These are phyloP conservation scores for Pyralis farinalis DNA, from an alignment of 2,888 invertebrate genomes.

Conservation along the genomic window DNA sequence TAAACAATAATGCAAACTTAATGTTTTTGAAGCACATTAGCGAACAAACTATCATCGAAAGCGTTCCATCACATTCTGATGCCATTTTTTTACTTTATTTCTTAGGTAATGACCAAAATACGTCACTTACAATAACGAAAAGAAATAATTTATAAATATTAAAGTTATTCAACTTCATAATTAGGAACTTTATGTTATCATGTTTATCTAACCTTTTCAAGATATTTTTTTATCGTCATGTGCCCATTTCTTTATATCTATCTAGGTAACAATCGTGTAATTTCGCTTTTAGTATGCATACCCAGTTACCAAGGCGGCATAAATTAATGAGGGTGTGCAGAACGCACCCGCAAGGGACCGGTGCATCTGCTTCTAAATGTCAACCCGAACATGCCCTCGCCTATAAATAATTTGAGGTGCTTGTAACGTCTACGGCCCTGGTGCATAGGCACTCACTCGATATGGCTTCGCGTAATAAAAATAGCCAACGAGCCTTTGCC, in stretches of 20 bases:
- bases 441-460: constrained; percentile 39
- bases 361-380: constrained; percentile 72
- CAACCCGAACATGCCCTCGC: constrained; percentile 55
- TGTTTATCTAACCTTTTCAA: background rate
- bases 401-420: constrained; percentile 72
- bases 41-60: too few species aligned
- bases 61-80: too few species aligned
- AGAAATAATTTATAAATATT: too few species aligned
- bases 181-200: background rate
- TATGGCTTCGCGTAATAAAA: constrained; percentile 65
- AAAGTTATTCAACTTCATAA: background rate
- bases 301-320: constrained; percentile 51
- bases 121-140: too few species aligned
- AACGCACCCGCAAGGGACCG: constrained; percentile 37
- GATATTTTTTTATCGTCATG: constrained; percentile 1
- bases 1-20: too few species aligned
- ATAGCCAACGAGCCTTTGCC: constrained; percentile 46
- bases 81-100: too few species aligned
- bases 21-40: too few species aligned
- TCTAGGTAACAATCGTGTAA: constrained; percentile 20
- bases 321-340: constrained; percentile 57
- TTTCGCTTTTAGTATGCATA: constrained; percentile 29
- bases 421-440: constrained; percentile 44
- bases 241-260: constrained; percentile 4
- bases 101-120: too few species aligned